Evolutionary conservation across 2,797 vertebrate species (phyloP).

Genomic region (Halcyon smyrnensis): DNA sequence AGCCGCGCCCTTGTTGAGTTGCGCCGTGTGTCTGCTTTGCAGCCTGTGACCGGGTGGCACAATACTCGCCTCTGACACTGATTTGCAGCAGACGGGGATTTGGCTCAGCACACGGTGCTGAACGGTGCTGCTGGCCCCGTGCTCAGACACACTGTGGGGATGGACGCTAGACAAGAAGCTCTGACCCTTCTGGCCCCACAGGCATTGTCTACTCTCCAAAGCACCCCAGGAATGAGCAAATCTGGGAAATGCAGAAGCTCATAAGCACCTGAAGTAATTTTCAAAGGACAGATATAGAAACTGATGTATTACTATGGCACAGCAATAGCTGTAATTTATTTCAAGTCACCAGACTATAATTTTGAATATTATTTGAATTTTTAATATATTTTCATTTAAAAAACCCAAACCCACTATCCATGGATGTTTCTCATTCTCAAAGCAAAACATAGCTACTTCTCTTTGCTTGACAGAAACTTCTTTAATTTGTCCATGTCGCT

Average conservation of each 20-base stretch:
- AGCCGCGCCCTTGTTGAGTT: accelerated
- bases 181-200: background rate
- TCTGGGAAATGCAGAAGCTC: background rate
- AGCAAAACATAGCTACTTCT: accelerated
- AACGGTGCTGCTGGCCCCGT: accelerated
- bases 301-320: too few relatives aligned
- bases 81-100: background rate
- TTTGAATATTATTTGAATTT: background rate
- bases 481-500: background rate
- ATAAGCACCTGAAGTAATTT: background rate
- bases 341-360: background rate
- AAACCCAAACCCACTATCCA: accelerated
- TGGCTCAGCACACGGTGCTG: accelerated
- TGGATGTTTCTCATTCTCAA: background rate
- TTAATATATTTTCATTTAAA: background rate
- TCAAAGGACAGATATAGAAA: background rate
- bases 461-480: background rate
- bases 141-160: background rate
- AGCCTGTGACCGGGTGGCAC: accelerated
- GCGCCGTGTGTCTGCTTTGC: accelerated
- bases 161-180: background rate
- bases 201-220: background rate
- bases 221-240: background rate
- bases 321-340: background rate
- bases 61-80: background rate